Conservation (phyloP, 2,888 invertebrate species). For the Leuctra nigra region DNA sequence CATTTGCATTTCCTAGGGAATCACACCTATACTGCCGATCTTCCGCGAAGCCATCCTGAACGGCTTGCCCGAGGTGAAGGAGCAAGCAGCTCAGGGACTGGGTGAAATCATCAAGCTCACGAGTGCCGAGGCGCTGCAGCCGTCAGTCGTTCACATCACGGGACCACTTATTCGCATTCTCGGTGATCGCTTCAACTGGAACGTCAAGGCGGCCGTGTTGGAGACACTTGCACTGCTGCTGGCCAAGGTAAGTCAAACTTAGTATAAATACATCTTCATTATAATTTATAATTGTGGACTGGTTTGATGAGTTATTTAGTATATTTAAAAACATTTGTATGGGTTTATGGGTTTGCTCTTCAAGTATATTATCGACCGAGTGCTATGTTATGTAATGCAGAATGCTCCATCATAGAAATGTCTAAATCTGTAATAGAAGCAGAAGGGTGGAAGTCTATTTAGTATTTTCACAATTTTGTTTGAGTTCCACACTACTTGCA, state of each 20-base stretch:
- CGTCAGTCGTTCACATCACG: slow-evolving; percentile 94
- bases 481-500: too few species aligned
- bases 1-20: slow-evolving; percentile 65
- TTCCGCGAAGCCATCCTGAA: slow-evolving; percentile 95
- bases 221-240: slow-evolving; percentile 90
- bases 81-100: slow-evolving; percentile 87
- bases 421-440: too few species aligned
- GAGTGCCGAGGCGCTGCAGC: slow-evolving; percentile 80
- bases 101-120: slow-evolving; percentile 78
- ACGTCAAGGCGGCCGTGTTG: slow-evolving; percentile 92
- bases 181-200: slow-evolving; percentile 89
- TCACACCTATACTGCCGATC: slow-evolving; percentile 87
- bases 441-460: too few species aligned
- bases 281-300: too few species aligned
- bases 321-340: too few species aligned
- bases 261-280: too few species aligned
- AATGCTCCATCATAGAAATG: too few species aligned
- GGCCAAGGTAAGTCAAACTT: slow-evolving; percentile 69
- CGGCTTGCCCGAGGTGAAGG: slow-evolving; percentile 92
- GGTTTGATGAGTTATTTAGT: neutral
- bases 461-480: too few species aligned
- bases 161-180: slow-evolving; percentile 96
- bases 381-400: too few species aligned
- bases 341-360: too few species aligned
- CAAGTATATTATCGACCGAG: too few species aligned